These are phyloP conservation scores for Aphidius ervi DNA, from an alignment of 1,140 invertebrate genomes.

Conservation along the genomic window DNA sequence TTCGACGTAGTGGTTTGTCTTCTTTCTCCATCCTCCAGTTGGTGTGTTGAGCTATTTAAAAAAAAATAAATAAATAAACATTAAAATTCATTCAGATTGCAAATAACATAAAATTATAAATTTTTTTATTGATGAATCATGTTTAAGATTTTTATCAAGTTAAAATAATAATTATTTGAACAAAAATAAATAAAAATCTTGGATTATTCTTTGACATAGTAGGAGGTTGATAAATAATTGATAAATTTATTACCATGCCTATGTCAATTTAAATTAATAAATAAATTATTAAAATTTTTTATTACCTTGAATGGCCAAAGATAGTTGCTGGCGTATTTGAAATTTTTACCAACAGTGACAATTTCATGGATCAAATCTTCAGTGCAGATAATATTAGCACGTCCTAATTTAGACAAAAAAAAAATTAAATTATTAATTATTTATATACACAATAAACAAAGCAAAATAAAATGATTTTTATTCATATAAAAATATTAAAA, in stretches of 20 bases:
- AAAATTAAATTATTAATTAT: background rate
- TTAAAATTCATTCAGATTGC: too few species aligned
- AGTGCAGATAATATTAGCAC: conserved; percentile 84
- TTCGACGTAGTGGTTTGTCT: conserved; percentile 98
- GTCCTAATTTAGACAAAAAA: conserved; percentile 50
- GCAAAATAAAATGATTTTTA: background rate
- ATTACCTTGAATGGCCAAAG: conserved; percentile 95
- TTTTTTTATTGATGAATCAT: conserved; percentile 1
- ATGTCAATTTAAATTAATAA: conserved; percentile 29
- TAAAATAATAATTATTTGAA: conserved; percentile 11
- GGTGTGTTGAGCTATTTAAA: conserved; percentile 85
- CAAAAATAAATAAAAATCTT: conserved; percentile 27
- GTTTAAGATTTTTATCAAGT: conserved; percentile 26
- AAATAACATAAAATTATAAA: too few species aligned
- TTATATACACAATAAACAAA: background rate
- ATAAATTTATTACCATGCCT: conserved; percentile 41
- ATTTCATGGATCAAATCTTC: conserved; percentile 99
- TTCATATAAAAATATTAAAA: too few species aligned
- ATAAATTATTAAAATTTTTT: conserved; percentile 11
- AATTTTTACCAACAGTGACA: conserved; percentile 85
- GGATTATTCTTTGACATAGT: conserved; percentile 43
- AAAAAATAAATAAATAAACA: conserved; percentile 9
- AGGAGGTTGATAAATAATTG: conserved; percentile 35
- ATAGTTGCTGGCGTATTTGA: conserved; percentile 97
- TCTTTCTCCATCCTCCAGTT: conserved; percentile 98